Conservation (phyloP, 2,888 invertebrate genomes). For the Brachyopa scutellaris region DNA sequence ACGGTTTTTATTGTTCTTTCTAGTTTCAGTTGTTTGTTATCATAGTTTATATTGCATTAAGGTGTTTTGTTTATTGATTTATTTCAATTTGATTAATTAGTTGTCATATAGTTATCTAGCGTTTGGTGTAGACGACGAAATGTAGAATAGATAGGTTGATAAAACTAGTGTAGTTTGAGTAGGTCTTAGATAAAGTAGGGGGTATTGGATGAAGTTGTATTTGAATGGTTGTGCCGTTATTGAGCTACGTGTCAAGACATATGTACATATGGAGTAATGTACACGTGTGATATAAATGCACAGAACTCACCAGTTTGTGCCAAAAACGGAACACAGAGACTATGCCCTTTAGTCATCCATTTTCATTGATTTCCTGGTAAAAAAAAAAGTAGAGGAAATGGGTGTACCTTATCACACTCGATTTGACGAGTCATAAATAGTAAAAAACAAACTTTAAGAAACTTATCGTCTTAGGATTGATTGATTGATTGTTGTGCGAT, state of each 20-base stretch:
- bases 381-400: not conserved
- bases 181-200: not conserved
- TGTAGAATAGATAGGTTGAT: not conserved
- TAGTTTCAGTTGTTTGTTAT: slow-evolving; percentile 10
- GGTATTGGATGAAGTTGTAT: not conserved
- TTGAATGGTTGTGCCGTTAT: not conserved
- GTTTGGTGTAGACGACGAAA: too few species aligned
- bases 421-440: too few species aligned
- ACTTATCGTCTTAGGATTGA: too few species aligned
- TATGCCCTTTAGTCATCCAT: too few species aligned
- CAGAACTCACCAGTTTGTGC: too few species aligned
- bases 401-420: too few species aligned
- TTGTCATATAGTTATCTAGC: not conserved
- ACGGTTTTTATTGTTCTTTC: not conserved
- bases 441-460: too few species aligned
- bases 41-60: not conserved
- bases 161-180: not conserved
- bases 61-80: slow-evolving; percentile 9
- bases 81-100: slow-evolving; percentile 1
- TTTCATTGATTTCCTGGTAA: not conserved
- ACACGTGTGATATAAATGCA: not conserved
- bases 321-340: too few species aligned
- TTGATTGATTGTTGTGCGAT: too few species aligned
- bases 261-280: too few species aligned
- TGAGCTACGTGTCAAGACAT: not conserved